Conservation (phyloP, 30 jellyfish, hydroid and myxozoan genomes). For the Calvadosia cruxmelitensis region DNA sequence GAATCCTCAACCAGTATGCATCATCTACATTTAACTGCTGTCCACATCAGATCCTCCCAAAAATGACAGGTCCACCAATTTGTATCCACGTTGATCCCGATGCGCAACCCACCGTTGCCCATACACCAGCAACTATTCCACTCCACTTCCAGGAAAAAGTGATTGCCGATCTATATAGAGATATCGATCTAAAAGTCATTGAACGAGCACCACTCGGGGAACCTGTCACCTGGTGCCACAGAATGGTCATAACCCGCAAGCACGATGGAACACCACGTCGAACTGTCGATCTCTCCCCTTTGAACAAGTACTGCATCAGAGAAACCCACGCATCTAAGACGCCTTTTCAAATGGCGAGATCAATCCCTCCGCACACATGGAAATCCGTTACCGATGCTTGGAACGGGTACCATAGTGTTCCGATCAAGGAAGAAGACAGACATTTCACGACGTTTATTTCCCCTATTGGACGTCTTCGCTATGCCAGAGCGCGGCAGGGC, state of each 20-base stretch:
- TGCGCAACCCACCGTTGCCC: background rate
- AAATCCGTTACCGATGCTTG: conserved; percentile 29
- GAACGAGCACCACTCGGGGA: conserved; percentile 39
- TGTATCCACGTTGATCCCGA: conserved; percentile 3
- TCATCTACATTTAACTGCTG: conserved; percentile 16
- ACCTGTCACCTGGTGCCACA: conserved; percentile 41
- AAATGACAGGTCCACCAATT: conserved; percentile 25
- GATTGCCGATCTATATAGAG: conserved; percentile 15
- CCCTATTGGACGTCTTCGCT: conserved; percentile 13
- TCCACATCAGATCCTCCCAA: conserved; percentile 13
- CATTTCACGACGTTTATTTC: conserved; percentile 18
- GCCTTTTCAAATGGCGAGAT: conserved; percentile 9
- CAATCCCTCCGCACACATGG: conserved; percentile 4
- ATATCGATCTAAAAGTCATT: conserved; percentile 16
- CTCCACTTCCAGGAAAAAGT: conserved; percentile 24
- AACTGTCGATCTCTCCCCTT: conserved; percentile 15
- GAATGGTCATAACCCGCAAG: conserved; percentile 30
- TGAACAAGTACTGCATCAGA: conserved; percentile 9
- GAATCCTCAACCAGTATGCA: conserved; percentile 13
- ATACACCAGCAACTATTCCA: conserved; percentile 14
- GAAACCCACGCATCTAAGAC: conserved; percentile 37
- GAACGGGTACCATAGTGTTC: conserved; percentile 38
- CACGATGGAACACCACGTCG: conserved; percentile 29
- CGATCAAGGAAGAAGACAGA: conserved; percentile 20
- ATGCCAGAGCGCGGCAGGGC: conserved; percentile 23